Percentiles rank a stretch among this genome's conserved stretches.
phyloP scores from a whole-genome alignment of 1,140 invertebrate genomes.

The Lucilia cuprina region DNA sequence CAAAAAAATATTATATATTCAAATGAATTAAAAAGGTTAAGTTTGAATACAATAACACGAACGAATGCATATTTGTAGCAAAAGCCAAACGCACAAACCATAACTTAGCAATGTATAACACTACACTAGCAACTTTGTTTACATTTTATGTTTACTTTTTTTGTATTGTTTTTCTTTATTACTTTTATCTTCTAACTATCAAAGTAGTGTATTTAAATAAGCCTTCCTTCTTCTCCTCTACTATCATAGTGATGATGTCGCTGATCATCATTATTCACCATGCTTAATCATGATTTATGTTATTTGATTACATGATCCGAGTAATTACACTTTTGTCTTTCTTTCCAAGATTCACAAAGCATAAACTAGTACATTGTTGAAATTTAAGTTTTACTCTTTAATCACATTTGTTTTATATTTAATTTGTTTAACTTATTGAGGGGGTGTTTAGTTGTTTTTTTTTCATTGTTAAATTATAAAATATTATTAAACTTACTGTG shows the following conservation, averaged over 20 bases:
- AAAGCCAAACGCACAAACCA: neutral
- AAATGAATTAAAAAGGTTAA: neutral
- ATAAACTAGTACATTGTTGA: neutral
- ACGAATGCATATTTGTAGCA: neutral
- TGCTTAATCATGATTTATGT: constrained; percentile 7
- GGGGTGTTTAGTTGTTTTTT: no score
- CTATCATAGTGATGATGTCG: neutral
- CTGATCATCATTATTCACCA: neutral
- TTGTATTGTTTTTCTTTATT: neutral
- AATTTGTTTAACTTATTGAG: neutral
- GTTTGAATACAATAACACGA: no score
- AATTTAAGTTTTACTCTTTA: neutral
- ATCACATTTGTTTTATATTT: neutral
- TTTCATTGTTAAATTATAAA: neutral
- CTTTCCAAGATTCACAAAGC: neutral
- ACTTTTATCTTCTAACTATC: neutral
- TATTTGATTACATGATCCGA: constrained; percentile 7
- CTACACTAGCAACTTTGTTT: no score
- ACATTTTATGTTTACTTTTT: neutral
- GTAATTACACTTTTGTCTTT: neutral
- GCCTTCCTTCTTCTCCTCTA: neutral
- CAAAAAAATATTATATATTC: neutral
- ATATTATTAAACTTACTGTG: constrained; percentile 67
- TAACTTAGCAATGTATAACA: neutral
- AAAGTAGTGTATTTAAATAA: neutral